Conservation (phyloP, 2,888 invertebrate genomes). For the Acanthoscelides obtectus region DNA sequence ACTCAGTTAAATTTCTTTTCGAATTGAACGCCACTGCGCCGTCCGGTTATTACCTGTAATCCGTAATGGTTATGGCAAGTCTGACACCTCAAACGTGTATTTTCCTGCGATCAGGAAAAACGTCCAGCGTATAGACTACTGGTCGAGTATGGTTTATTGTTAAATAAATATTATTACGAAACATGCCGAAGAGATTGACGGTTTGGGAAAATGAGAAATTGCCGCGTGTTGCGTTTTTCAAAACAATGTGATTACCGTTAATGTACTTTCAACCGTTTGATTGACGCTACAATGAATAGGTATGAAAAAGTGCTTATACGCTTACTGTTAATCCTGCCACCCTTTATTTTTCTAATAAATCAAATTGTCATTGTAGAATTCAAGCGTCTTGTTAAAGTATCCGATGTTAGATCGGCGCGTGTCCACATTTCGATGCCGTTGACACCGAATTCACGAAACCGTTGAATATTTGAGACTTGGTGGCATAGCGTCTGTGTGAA, state of each 20-base stretch:
- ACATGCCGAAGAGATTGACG: neutral
- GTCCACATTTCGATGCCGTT: neutral
- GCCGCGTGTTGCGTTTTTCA: neutral
- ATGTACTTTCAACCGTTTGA: neutral
- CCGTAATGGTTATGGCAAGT: neutral
- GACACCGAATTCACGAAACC: neutral
- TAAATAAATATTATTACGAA: neutral
- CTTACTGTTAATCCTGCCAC: neutral
- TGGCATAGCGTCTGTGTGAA: neutral
- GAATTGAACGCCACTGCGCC: neutral
- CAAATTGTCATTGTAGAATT: no score
- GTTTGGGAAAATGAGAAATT: neutral
- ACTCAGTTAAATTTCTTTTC: no score
- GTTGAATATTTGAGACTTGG: neutral
- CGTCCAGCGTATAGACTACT: neutral
- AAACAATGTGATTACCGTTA: neutral
- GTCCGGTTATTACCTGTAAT: neutral
- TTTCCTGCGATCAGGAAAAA: neutral
- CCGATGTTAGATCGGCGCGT: neutral
- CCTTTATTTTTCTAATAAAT: no score
- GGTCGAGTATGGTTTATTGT: neutral
- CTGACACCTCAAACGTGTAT: neutral
- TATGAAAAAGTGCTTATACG: neutral
- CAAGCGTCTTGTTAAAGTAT: no score
- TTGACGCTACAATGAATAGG: neutral